A percentile compares a stretch with the other conserved stretches of the same genome.
Conservation (phyloP, 2,113 vertebrate species). For the Arenaria interpres region DNA sequence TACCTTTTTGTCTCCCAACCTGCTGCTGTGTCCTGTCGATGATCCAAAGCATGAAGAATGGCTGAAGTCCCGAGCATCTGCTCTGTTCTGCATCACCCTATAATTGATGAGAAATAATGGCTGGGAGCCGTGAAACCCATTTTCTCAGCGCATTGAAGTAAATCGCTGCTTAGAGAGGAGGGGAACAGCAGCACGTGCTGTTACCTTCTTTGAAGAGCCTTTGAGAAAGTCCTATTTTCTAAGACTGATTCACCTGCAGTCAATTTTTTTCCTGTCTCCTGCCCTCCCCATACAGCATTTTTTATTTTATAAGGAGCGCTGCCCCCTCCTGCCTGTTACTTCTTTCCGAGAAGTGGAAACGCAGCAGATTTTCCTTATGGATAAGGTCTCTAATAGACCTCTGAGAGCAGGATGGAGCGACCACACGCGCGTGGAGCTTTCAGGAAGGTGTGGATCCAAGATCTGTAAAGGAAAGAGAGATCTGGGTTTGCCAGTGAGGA, state of each 20-base stretch:
- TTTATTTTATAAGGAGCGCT: background rate
- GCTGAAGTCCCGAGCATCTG: constrained; percentile 17
- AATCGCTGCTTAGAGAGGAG: background rate
- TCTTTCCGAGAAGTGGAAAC: rapidly evolving
- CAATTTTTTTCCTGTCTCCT: background rate
- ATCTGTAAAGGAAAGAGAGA: background rate
- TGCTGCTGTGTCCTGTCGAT: background rate
- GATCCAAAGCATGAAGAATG: constrained; percentile 7
- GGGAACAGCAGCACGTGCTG: background rate
- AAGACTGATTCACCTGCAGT: background rate
- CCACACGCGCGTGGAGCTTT: rapidly evolving
- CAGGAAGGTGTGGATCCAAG: background rate
- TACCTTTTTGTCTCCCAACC: background rate
- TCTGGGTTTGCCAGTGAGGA: background rate
- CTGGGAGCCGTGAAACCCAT: constrained; percentile 1
- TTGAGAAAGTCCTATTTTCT: background rate
- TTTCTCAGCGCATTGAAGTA: background rate
- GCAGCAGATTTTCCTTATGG: background rate
- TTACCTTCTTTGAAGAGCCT: background rate
- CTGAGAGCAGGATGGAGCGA: background rate
- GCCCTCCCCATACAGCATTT: background rate
- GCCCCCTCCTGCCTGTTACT: background rate
- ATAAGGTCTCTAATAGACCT: background rate
- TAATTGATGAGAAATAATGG: constrained; percentile 25
- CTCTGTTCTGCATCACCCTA: background rate